Base-by-base conservation (phyloP, 2,113 vertebrate genomes). In the Tringa solitaria region DNA sequence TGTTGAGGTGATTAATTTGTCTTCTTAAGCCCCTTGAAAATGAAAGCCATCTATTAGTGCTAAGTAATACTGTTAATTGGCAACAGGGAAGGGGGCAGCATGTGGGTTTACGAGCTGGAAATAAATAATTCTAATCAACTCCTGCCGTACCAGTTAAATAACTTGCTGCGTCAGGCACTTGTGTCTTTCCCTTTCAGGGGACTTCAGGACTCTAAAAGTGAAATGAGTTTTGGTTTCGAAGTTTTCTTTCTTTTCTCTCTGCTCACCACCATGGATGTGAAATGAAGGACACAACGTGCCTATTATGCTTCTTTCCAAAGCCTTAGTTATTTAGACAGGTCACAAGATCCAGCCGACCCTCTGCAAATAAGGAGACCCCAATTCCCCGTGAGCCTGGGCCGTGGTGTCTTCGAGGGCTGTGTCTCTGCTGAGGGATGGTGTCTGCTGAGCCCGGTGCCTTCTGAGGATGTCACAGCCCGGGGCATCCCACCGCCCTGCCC, bases 11-110 rank as follows among this genome's bases (percentile, higher is more conserved):
- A 96, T 94, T 96, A 92, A 94, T 97, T 88, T 89, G 83, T 89
- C 73, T 12, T 81, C 96, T 60, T 95, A 97, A 96, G 88, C 77
- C 89, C 73, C 83, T 84, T 90, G 95, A 95, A 97, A 97, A 96
- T 94, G 88, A 97, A 96, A 96, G 80, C 79, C 92, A 60, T 90
- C 82, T 95, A 82, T 92, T 95, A 84, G 88, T 72, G 69, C 86
- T 89, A 96, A 96, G 93, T 84, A 96, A 88, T 94, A 75, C 80
- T 82, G 92, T 92, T 96, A 95, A 95, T 39, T 93, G 84, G 73
- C 80, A 75, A 69, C 79, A 81, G 46, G 35, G 51, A 51, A 76
- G 39, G 78, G 64, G 53, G 70, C 30, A 93, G 76, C 65, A 53
- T 75, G 32, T 72, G 73, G 50, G 43, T 68, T 94, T 93, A 56